Conservation (phyloP, 2,888 invertebrate genomes). For the Hyposoter didymator region DNA sequence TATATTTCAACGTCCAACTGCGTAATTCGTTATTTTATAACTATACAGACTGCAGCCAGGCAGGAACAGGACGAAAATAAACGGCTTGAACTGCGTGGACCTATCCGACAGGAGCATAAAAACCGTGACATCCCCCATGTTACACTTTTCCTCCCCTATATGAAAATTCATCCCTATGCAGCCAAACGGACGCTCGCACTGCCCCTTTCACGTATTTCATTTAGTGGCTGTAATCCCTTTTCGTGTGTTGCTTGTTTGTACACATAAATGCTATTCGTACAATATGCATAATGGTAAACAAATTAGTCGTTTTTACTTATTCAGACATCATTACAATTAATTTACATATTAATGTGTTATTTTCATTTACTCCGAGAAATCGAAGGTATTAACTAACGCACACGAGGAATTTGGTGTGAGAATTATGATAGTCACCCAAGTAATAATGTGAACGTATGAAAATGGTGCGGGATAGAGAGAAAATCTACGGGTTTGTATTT, state of each 20-base stretch:
- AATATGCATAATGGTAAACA: neutral
- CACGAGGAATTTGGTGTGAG: constrained; percentile 43
- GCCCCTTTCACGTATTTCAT: constrained; percentile 3
- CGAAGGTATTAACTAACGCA: constrained; percentile 55
- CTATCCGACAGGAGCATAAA: constrained; percentile 41
- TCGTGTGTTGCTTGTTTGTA: neutral
- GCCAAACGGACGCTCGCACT: neutral
- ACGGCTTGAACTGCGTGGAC: constrained; percentile 40
- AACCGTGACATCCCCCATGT: constrained; percentile 46
- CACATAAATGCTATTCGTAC: neutral
- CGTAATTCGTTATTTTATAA: constrained; percentile 46
- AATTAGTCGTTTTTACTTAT: constrained; percentile 26
- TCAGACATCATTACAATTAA: constrained; percentile 24
- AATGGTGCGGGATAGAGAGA: neutral
- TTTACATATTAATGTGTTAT: constrained; percentile 41
- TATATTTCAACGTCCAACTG: constrained; percentile 47
- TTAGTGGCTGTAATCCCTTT: neutral
- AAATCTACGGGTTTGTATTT: neutral
- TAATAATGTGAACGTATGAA: constrained; percentile 29
- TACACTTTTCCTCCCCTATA: constrained; percentile 10
- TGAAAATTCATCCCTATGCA: constrained; percentile 2
- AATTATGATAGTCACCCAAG: constrained; percentile 46
- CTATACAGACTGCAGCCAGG: neutral
- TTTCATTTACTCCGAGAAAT: constrained; percentile 51
- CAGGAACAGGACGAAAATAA: constrained; percentile 13